Evolutionary conservation across 2,113 vertebrate species (phyloP).

Genomic region (Girardinichthys multiradiatus): DNA sequence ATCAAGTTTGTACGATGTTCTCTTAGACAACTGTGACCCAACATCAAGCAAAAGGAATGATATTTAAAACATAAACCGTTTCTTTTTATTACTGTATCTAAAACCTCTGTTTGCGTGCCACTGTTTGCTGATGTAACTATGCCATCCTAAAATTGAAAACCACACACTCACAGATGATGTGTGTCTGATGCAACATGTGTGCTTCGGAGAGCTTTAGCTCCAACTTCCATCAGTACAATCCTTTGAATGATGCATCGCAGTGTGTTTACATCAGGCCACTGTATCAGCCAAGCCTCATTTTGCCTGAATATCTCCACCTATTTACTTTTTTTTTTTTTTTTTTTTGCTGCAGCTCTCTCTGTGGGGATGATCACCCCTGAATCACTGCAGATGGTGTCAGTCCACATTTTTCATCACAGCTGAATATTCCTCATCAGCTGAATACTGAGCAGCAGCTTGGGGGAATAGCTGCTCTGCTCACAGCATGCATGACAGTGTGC

Average conservation of each 20-base stretch:
- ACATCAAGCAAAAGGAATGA: too few species aligned
- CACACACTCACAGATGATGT: slow-evolving; percentile 32
- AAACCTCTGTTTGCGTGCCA: background rate
- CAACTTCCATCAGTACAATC: slow-evolving; percentile 20
- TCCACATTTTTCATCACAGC: slow-evolving; percentile 41
- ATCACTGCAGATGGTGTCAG: slow-evolving; percentile 10
- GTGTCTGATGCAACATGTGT: slow-evolving; percentile 49
- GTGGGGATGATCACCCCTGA: slow-evolving; percentile 29
- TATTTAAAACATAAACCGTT: background rate
- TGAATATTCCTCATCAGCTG: slow-evolving; percentile 44
- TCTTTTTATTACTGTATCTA: background rate
- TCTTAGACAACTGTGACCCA: background rate
- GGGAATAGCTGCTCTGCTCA: slow-evolving; percentile 20
- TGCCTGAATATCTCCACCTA: slow-evolving; percentile 35
- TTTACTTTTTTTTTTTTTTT: background rate
- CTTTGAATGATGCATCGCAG: slow-evolving; percentile 43
- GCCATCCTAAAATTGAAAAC: slow-evolving; percentile 41
- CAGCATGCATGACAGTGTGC: background rate
- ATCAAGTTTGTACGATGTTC: background rate
- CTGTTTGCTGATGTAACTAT: slow-evolving; percentile 61
- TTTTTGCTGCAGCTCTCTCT: slow-evolving; percentile 9
- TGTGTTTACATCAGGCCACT: slow-evolving; percentile 36
- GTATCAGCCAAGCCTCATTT: slow-evolving; percentile 29
- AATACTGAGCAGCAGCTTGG: slow-evolving; percentile 42
- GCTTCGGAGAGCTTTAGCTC: slow-evolving; percentile 12